Conservation (phyloP, 2,888 invertebrate genomes). For the Calameuta pallipes region DNA sequence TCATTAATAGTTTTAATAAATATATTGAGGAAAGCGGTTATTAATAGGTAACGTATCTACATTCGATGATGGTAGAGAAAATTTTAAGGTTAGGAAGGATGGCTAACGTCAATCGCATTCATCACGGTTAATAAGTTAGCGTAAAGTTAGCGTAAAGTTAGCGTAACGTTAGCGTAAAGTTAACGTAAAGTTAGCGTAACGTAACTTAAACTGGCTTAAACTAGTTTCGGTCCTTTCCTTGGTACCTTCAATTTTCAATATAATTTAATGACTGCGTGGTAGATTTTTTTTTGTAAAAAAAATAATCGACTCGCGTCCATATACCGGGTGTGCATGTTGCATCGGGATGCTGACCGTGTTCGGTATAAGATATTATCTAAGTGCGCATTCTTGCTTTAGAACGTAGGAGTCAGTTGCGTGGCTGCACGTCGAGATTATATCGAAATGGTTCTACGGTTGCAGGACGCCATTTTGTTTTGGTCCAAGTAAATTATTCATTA, state of each 20-base stretch:
- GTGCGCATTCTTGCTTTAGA: slow-evolving; percentile 12
- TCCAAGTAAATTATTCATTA: slow-evolving; percentile 52
- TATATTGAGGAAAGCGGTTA: too few relatives aligned
- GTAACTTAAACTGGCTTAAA: too few relatives aligned
- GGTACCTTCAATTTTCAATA: not conserved
- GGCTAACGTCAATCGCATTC: too few relatives aligned
- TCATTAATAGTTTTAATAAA: too few relatives aligned
- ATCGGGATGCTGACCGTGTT: slow-evolving; percentile 17
- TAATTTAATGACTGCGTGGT: not conserved
- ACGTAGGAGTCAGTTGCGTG: not conserved
- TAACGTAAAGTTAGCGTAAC: too few relatives aligned
- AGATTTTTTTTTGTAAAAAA: not conserved
- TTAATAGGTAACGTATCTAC: too few relatives aligned
- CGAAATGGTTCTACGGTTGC: slow-evolving; percentile 32
- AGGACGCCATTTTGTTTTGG: slow-evolving; percentile 19
- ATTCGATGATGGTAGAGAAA: too few relatives aligned
- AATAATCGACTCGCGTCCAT: slow-evolving; percentile 1
- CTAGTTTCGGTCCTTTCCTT: not conserved
- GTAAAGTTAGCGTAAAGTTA: too few relatives aligned
- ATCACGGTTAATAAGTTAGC: too few relatives aligned
- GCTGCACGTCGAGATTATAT: slow-evolving; percentile 32
- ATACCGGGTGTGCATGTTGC: not conserved
- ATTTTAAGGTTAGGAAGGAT: too few relatives aligned
- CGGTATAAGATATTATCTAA: slow-evolving; percentile 29
- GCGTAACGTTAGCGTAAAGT: too few relatives aligned